Conservation (phyloP, 2,113 vertebrate genomes). For the Amia ocellicauda region DNA sequence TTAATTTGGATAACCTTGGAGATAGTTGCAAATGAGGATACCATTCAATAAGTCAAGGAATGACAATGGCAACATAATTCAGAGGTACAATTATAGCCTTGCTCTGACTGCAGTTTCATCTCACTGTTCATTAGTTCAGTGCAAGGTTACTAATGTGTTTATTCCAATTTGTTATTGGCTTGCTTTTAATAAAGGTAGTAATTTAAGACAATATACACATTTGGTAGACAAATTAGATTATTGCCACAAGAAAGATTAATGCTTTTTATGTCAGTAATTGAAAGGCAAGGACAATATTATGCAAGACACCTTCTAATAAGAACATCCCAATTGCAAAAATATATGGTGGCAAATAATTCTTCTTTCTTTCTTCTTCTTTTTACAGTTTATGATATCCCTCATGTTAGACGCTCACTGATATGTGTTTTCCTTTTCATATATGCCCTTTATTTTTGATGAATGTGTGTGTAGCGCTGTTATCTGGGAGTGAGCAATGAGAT, state of each 20-base stretch:
- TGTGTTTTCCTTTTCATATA: constrained; percentile 53
- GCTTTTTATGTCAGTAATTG: constrained; percentile 56
- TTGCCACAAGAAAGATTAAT: constrained; percentile 71
- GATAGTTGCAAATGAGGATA: no score
- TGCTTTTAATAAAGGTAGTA: constrained; percentile 49
- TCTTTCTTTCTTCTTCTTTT: neutral
- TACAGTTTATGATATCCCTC: neutral
- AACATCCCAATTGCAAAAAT: neutral
- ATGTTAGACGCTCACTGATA: neutral
- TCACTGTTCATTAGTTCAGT: constrained; percentile 72
- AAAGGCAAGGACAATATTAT: constrained; percentile 59
- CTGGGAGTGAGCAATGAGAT: constrained; percentile 78
- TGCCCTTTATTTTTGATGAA: constrained; percentile 71
- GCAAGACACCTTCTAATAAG: neutral
- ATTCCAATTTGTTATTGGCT: no score
- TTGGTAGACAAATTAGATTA: constrained; percentile 65
- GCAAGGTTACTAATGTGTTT: constrained; percentile 71
- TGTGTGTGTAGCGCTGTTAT: constrained; percentile 67
- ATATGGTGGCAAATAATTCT: neutral
- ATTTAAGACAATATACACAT: constrained; percentile 58
- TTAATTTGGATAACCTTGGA: no score
- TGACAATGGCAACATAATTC: neutral
- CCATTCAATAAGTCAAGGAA: neutral
- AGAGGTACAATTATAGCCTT: neutral
- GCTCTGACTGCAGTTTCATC: constrained; percentile 61